Evolutionary conservation across 2,888 invertebrate species (phyloP).

Genomic region (Drosophila sordidula): DNA sequence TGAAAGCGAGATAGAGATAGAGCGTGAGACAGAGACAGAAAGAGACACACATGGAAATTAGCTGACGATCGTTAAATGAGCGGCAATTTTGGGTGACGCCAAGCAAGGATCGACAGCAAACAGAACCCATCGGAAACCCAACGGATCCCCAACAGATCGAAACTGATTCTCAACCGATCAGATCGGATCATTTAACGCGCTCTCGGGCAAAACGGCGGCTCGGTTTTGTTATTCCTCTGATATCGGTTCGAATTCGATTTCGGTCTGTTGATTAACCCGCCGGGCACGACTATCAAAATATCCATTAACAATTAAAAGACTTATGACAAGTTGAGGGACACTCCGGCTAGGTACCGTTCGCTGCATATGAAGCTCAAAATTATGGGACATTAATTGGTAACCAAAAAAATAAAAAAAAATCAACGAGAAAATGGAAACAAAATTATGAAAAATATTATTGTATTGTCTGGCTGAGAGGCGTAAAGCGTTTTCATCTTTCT

Average conservation of each 20-base stretch:
- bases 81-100: constrained; percentile 73
- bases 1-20: constrained; percentile 16
- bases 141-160: constrained; percentile 5
- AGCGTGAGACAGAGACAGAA: neutral
- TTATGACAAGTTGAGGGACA: constrained; percentile 71
- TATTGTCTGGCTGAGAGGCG: constrained; percentile 66
- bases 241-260: constrained; percentile 40
- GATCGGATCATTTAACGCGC: constrained; percentile 27
- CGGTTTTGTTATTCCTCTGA: constrained; percentile 46
- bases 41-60: constrained; percentile 69
- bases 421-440: constrained; percentile 54
- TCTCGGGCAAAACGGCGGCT: constrained; percentile 47
- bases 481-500: constrained; percentile 56
- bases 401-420: constrained; percentile 17
- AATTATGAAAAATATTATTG: constrained; percentile 83
- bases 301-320: constrained; percentile 75
- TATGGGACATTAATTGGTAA: constrained; percentile 83
- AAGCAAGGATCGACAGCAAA: constrained; percentile 48
- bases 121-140: neutral
- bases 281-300: constrained; percentile 63
- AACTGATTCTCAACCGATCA: neutral
- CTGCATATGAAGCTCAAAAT: constrained; percentile 62
- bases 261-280: constrained; percentile 52
- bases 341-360: constrained; percentile 29
- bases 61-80: constrained; percentile 77